phyloP scores from a whole-genome alignment of 64 coral and sea anemone genomes.

The Acropora yongei region DNA sequence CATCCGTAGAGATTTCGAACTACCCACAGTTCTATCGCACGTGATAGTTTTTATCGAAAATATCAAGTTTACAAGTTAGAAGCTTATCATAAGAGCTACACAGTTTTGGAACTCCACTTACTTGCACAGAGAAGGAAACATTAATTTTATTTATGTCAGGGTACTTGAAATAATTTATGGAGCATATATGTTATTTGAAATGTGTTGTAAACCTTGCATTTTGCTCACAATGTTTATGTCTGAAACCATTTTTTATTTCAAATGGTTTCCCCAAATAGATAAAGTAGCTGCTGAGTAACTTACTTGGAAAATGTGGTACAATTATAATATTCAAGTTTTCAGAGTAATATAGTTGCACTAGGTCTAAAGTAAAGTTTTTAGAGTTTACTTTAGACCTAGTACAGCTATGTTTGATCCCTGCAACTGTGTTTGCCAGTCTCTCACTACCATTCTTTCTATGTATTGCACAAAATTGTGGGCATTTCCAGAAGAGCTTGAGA shows the following conservation, averaged over 20 bases:
- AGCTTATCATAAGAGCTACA: no score
- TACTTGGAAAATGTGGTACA: neutral
- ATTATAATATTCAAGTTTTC: neutral
- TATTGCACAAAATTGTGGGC: neutral
- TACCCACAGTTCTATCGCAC: no score
- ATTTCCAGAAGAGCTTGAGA: neutral
- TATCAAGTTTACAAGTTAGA: no score
- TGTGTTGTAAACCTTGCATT: neutral
- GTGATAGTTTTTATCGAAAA: no score
- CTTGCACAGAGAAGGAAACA: no score
- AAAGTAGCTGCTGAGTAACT: neutral
- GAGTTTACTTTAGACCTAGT: neutral
- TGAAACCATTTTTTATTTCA: neutral
- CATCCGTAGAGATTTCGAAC: no score
- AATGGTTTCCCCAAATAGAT: neutral
- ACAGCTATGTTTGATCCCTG: constrained; percentile 39
- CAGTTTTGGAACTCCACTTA: no score
- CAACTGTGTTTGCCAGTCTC: no score
- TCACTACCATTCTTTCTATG: neutral
- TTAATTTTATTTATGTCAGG: no score
- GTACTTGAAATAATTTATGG: no score
- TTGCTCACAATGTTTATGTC: neutral
- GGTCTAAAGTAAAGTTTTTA: neutral
- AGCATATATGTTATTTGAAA: neutral
- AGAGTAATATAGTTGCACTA: neutral